A percentile compares a stretch with the other conserved stretches of the same genome.
Evolutionary conservation across 35 echinoderm and acorn worm genomes (phyloP).

Genomic region (Holothuria glaberrima): DNA sequence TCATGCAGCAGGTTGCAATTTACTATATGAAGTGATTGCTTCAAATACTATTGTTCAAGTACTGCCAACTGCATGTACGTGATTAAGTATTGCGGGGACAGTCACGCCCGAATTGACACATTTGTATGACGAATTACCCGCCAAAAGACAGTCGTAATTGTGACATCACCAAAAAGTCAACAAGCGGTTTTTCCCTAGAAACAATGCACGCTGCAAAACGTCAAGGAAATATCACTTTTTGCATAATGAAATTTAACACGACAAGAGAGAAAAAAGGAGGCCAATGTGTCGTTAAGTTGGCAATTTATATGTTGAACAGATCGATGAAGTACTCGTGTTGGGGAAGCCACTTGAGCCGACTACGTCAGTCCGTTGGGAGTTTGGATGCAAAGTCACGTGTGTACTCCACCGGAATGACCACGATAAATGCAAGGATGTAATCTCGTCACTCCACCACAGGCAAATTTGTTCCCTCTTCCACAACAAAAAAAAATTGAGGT

Average conservation of each 20-base stretch:
- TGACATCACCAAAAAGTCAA: conserved; percentile 41
- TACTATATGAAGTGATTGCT: conserved; percentile 10
- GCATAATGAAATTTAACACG: conserved; percentile 44
- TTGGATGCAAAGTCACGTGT: conserved; percentile 29
- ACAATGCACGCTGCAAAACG: background rate
- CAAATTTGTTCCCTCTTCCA: conserved; percentile 4
- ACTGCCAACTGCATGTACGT: background rate
- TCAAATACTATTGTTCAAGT: conserved; percentile 3
- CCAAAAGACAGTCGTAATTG: background rate
- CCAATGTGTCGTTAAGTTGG: conserved; percentile 14
- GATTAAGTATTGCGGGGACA: conserved; percentile 26
- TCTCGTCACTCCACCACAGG: conserved; percentile 26
- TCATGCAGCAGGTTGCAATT: background rate
- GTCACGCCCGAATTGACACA: conserved; percentile 25
- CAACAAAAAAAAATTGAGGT: background rate
- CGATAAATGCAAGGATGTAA: conserved; percentile 11
- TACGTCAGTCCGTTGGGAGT: conserved; percentile 5
- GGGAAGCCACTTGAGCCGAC: conserved; percentile 10
- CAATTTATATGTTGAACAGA: conserved; percentile 37
- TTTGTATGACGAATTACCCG: background rate
- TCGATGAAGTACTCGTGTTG: conserved; percentile 10
- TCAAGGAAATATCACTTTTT: conserved; percentile 54
- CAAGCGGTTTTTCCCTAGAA: conserved; percentile 20
- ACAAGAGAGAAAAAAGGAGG: conserved; percentile 8
- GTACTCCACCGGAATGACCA: conserved; percentile 7